Base-by-base conservation (phyloP, 2,113 vertebrate species). In the Triplophysa rosa region DNA sequence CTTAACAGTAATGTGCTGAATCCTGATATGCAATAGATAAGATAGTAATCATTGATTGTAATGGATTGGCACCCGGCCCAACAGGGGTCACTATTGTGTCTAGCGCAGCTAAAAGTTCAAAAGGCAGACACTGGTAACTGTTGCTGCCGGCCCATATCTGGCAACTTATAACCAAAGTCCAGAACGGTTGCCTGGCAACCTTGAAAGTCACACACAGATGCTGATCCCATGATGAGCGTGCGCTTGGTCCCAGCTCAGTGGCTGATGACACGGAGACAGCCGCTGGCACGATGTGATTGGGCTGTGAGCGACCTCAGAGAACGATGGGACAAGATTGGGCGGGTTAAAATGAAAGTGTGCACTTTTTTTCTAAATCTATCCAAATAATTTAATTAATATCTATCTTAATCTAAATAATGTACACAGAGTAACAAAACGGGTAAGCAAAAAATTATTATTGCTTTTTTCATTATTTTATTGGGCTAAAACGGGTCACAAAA, bases 231-330 rank as follows among this genome's bases (percentile, higher is more conserved):
- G 14, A 17, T 0, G 65, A 47, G 89, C 86, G 86, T 89, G 83
- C 87, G 87, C 87, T 87, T 83, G 88, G 89, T 91, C 87, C 88
- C 92, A 91, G 90, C 90, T 90, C 90, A 90, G 85, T 89, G 90
- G 89, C 89, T 90, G 87, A 89, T 92, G 91, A 91, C 91, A 89
- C 88, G 90, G 88, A 90, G 87, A 84, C 86, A 90, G 87, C 52
- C 86, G 86, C 89, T 91, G 89, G 87, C 86, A 86, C 86, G 79
- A 77, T 82, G 87, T 88, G 89, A 92, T 93, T 92, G 90, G 90
- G 59, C 89, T 90, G 89, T 92, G 89, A 90, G 86, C 88, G 90
- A 87, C 88, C 87, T 84, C 81, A 86, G 83, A 87, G 33, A 82
- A 83, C 86, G 81, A 69, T 67, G 76, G 84, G 86, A 87, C 85